Base-by-base conservation (phyloP, 2,888 invertebrate species). In the Phlogophora meticulosa region DNA sequence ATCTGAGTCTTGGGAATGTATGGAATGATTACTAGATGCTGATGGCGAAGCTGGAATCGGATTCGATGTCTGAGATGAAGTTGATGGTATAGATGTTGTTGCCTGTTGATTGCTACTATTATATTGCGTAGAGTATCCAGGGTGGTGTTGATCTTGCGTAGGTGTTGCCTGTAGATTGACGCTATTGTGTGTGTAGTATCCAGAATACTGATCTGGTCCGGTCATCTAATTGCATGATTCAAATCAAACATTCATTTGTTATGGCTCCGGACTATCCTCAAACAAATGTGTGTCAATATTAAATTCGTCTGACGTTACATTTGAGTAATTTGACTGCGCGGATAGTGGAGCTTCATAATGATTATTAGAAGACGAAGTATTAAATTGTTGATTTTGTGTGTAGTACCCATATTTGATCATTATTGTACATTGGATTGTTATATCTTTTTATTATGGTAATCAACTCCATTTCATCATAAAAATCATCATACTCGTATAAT, bases 401-500 rank as follows among this genome's bases (percentile, higher is more conserved):
- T 59, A 59, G 59, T 59, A 59, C 59, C 59, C 59, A 59, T 59
- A 59, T 59, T n/a, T 49, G 59, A 59, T 59, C 40, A 59, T 38
- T 49, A 59, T 59, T 59, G 59, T 40, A 49, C 49, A 49, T 59
- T 49, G 59, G 49, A 59, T 49, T 48, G 38, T 49, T 59, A 59
- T 59, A 49, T 59, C 49, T 59, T 59, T 49, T 59, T 48, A 59
- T 59, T 51, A 49, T 51, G 49, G 48, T 60, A 36, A 60, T 60
- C 40, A 60, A 60, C 59, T 60, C 51, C 38, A 40, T 60, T 60
- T 60, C 40, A 36, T 40, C 59, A 60, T 60, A n/a, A 48, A 48
- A 61, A 61, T 60, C 51, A 60, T 60, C 60, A 60, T 60, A n/a
- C n/a, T n/a, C n/a, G n/a, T n/a, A 60, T 40, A 51, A 60, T 40